Percentiles rank a stretch among this genome's conserved stretches.
phyloP scores from a whole-genome alignment of 2,888 invertebrate genomes.

The Beris chalybata region DNA sequence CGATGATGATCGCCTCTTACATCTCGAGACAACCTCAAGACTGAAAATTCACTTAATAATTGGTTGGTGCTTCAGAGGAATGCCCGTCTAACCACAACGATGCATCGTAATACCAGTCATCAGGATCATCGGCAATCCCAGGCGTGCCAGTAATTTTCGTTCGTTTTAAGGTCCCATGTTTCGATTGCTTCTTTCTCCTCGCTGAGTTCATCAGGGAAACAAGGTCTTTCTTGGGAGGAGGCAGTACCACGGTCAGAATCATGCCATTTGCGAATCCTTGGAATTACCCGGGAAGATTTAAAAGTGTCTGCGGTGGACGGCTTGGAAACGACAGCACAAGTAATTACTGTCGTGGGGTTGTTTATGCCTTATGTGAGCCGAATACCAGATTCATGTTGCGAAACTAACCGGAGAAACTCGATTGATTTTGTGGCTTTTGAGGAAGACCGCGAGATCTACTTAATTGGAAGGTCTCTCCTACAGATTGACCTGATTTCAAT shows the following conservation, averaged over 20 bases:
- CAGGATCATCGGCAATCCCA: background rate
- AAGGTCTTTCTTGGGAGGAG: no score
- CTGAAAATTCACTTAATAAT: slow-evolving; percentile 38
- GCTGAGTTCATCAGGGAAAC: background rate
- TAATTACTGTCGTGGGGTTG: slow-evolving; percentile 35
- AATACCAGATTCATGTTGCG: slow-evolving; percentile 29
- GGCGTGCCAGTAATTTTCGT: slow-evolving; percentile 1
- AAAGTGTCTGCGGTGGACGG: no score
- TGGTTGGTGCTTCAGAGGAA: slow-evolving; percentile 32
- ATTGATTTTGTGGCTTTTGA: no score
- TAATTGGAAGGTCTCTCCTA: no score
- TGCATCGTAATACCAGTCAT: background rate
- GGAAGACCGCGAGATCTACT: no score
- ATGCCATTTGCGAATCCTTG: background rate
- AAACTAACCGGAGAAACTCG: background rate
- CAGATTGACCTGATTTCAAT: no score
- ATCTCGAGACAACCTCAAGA: slow-evolving; percentile 20
- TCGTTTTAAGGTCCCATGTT: background rate
- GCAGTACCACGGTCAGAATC: background rate
- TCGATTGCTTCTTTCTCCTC: background rate
- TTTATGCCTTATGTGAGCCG: slow-evolving; percentile 30
- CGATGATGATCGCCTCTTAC: background rate
- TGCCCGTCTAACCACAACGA: slow-evolving; percentile 30
- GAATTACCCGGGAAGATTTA: background rate
- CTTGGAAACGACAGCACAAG: slow-evolving; percentile 3